phyloP scores from a whole-genome alignment of 2,113 vertebrate species.

The Galeopterus variegatus region DNA sequence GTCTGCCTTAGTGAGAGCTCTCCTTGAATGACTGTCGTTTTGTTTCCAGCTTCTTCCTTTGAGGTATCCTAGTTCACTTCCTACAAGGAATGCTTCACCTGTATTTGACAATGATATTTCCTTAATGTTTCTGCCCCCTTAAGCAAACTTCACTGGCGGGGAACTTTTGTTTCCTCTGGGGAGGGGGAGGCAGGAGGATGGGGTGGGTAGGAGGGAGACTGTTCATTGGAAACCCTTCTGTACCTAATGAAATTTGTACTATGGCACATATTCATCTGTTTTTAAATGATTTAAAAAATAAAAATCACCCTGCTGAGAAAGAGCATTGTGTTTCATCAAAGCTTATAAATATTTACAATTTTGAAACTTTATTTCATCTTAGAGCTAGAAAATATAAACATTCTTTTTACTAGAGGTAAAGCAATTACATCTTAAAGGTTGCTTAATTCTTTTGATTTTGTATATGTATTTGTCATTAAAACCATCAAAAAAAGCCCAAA shows the following conservation, averaged over 20 bases:
- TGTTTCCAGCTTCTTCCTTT: not conserved
- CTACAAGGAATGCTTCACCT: accelerated
- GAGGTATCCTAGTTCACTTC: not conserved
- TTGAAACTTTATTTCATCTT: slow-evolving; percentile 6
- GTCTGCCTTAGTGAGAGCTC: not conserved
- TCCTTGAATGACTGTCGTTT: not conserved
- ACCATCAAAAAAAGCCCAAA: not conserved
- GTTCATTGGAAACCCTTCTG: not conserved
- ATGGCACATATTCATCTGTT: not conserved
- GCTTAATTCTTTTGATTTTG: not conserved
- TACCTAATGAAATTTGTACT: not conserved
- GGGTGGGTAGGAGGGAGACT: not conserved
- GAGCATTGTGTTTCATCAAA: not conserved
- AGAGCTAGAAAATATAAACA: not conserved
- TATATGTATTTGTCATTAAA: not conserved
- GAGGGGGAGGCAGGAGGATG: not conserved
- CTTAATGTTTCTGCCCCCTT: no score
- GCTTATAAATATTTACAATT: not conserved
- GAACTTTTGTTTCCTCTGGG: not conserved
- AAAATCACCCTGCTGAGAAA: not conserved
- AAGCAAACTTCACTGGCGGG: not conserved
- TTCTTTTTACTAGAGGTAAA: not conserved
- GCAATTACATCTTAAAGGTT: not conserved
- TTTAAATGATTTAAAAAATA: not conserved
- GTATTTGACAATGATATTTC: not conserved